Conservation (phyloP, 2,113 vertebrate species). For the Tyrannus savana region DNA sequence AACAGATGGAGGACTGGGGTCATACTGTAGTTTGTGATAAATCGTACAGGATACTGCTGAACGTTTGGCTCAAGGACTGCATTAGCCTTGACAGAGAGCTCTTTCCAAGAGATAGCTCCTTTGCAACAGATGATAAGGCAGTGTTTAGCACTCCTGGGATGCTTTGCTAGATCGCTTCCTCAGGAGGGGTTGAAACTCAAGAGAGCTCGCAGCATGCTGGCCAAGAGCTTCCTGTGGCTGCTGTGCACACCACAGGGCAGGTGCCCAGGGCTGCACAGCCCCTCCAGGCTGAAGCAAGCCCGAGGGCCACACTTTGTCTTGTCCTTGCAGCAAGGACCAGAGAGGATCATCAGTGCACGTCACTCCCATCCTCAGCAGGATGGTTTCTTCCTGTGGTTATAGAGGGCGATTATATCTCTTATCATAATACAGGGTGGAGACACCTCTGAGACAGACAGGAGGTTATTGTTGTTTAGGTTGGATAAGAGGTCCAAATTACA, state of each 20-base stretch:
- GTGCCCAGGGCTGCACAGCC: not conserved
- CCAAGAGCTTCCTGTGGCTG: not conserved
- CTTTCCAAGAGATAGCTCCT: not conserved
- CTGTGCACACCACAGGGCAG: accelerated
- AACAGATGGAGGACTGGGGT: constrained; percentile 8
- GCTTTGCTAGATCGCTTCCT: not conserved
- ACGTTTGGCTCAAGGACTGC: not conserved
- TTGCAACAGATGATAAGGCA: not conserved
- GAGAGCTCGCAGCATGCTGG: not conserved
- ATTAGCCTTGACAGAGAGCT: not conserved
- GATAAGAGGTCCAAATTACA: not conserved
- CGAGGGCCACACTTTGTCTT: not conserved
- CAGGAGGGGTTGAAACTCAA: not conserved
- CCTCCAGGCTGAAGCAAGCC: not conserved
- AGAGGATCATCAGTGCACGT: not conserved
- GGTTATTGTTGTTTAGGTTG: not conserved
- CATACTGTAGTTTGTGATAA: not conserved
- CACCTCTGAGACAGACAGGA: not conserved
- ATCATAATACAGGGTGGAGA: not conserved
- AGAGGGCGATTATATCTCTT: not conserved
- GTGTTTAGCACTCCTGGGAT: not conserved
- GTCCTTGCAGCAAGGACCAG: not conserved
- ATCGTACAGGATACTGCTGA: not conserved
- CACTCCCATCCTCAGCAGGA: not conserved
- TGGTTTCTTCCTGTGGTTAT: not conserved